Percentiles rank a stretch among this genome's conserved stretches.
Evolutionary conservation across 1,140 invertebrate genomes (phyloP).

Genomic region (Watersipora subatra): DNA sequence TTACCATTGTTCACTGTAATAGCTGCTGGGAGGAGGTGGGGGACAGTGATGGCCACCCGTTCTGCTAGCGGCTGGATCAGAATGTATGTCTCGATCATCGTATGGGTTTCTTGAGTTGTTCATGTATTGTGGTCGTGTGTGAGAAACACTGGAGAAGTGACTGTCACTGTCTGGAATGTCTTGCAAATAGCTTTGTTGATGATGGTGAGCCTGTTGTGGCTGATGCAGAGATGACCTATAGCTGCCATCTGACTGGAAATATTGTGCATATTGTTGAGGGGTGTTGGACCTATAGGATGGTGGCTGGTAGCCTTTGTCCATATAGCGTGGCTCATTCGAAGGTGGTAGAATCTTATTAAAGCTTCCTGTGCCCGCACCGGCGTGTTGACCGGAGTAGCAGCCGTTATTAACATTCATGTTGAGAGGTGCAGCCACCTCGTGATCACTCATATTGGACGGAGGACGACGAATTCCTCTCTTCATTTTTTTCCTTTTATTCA

Average conservation of each 20-base stretch:
- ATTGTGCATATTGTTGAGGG: background rate
- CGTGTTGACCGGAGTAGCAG: background rate
- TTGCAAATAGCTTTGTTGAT: background rate
- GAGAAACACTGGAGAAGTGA: slow-evolving; percentile 3
- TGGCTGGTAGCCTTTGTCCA: background rate
- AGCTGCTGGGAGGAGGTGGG: background rate
- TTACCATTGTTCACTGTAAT: background rate
- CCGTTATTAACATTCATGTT: background rate
- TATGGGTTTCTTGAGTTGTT: background rate
- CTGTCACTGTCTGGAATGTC: background rate
- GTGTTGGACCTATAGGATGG: background rate
- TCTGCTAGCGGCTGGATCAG: background rate
- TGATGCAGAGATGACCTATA: background rate
- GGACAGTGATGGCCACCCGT: background rate
- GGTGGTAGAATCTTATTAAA: background rate
- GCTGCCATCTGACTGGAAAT: background rate
- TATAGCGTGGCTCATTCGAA: background rate
- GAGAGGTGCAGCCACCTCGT: background rate
- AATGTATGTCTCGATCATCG: background rate
- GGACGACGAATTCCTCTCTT: background rate
- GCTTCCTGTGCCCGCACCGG: background rate
- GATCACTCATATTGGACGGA: background rate
- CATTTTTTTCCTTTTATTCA: background rate
- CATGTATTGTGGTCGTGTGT: background rate
- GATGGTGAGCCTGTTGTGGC: background rate